A percentile compares a stretch with the other conserved stretches of the same genome.
These are phyloP conservation scores for Octopus bimaculoides DNA, from an alignment of 1,140 invertebrate genomes.

Conservation along the genomic window DNA sequence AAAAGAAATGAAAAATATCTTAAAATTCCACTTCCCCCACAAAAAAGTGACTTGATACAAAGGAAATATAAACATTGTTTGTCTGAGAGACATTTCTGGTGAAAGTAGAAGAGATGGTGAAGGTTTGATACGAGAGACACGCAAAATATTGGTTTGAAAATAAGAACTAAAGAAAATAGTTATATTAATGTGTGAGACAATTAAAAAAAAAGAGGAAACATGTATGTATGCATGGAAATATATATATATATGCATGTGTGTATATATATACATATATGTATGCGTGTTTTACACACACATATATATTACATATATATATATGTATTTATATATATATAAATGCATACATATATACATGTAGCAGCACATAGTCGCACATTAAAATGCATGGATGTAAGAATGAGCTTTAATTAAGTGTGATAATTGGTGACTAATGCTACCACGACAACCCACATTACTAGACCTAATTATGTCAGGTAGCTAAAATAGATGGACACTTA, in stretches of 20 bases:
- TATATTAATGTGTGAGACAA: not conserved
- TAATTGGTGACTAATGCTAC: constrained; percentile 3
- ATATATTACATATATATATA: not conserved
- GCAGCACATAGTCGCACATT: not conserved
- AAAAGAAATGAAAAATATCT: too few species aligned
- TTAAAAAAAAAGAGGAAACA: constrained; percentile 11
- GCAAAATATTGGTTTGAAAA: too few species aligned
- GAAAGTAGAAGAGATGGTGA: not conserved
- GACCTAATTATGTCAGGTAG: not conserved
- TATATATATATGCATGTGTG: not conserved
- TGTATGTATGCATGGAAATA: not conserved
- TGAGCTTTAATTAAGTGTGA: not conserved
- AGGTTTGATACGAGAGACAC: not conserved
- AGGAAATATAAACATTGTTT: constrained; percentile 14
- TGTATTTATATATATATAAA: not conserved
- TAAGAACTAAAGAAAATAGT: too few species aligned
- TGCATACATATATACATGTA: not conserved
- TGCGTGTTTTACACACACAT: not conserved
- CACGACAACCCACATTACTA: not conserved
- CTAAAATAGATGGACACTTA: not conserved
- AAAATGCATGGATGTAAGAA: not conserved
- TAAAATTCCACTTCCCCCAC: too few species aligned
- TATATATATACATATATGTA: not conserved
- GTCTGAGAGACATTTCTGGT: constrained; percentile 13
- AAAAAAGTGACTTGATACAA: constrained; percentile 6